Base-by-base conservation (phyloP, 2,888 invertebrate species). In the Physocephala rufipes region DNA sequence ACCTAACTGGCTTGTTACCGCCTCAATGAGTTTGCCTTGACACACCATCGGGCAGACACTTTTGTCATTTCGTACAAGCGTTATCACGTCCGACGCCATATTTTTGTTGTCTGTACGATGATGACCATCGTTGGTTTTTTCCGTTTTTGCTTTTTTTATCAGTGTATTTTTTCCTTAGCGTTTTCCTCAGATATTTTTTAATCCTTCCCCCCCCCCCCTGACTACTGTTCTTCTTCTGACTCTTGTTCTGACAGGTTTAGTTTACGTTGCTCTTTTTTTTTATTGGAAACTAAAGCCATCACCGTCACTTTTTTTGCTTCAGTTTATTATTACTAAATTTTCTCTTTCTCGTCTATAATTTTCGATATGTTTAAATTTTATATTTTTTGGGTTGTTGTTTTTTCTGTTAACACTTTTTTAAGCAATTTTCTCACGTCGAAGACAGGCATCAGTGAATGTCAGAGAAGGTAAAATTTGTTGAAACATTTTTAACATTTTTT, bases 21-120 rank as follows among this genome's bases (percentile, higher is more conserved):
- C 36, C 62, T 62, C 43, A 62, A 43, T 36, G 43, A 30, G 43
- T 43, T 62, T 43, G 43, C 62, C 62, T 62, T 36, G 62, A 62
- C 62, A 62, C 36, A 15, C 16, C 36, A 9, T 36, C 36, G n/a
- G n/a, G n/a, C n/a, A 36, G 36, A 36, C 9, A 7, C 5, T 36
- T 36, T 21, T 21, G 53, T 55, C 53, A 55, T 55, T 55, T n/a
- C n/a, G n/a, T n/a, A n/a, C n/a, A n/a, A n/a, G n/a, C n/a, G n/a
- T n/a, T n/a, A n/a, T n/a, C n/a, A n/a, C n/a, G n/a, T n/a, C n/a
- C n/a, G n/a, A n/a, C 53, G 53, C 21, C 53, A 24, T 5, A 9
- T 55, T 21, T 21, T 36, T 36, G 36, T 4, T 36, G 9, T 36
- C 5, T 36, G 4, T 7, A 9, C 9, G 36, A 36, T 36, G 36